Evolutionary conservation across 2,888 invertebrate genomes (phyloP), one percentile per base, ranked within the genome.

Genomic region (Eucriotettix oculatus): DNA sequence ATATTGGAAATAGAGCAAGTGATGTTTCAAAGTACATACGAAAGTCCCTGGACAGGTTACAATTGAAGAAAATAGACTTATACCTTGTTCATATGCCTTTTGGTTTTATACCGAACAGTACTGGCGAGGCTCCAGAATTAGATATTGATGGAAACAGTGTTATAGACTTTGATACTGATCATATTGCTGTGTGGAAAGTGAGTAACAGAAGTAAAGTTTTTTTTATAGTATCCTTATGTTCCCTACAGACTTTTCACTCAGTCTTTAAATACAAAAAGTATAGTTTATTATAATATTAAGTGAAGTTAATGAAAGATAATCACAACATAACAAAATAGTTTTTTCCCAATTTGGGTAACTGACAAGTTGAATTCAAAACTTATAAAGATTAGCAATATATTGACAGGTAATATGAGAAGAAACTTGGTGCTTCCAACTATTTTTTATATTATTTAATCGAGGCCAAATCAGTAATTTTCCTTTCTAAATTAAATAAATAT

Each of bases 81-180:
- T 74, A 74, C 64, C 67, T 76, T 17, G 67, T 74, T n/a, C 76
- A 76, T 61, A 67, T 68, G 65, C 74, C 75, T 10, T 64, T 72
- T 41, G 71, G 69, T 9, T 63, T 70, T 40, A 42, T 63, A 42
- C 62, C 65, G 10, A 65, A 68, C 56, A 63, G 64, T 7, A 66
- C 66, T 40, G 67, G 68, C 5, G 67, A 69, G 10, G 65, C 71
- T 29, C 64, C 70, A 41, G 75, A 75, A 0, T 63, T 62, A 44
- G 70, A 71, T 61, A 69, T 71, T 43, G 70, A 72, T 63, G 67
- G 66, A 9, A 55, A 61, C 7, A 61, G 64, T 10, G 54, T 64
- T 14, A 16, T 68, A 16, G 70, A 68, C 62, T 67, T 67, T n/a
- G 68, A 69, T 56, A 71, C 72, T 11, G 71, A 74, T 64, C 70